Evolutionary conservation across 2,113 vertebrate species (phyloP).

Genomic region (Rhinogobius similis): DNA sequence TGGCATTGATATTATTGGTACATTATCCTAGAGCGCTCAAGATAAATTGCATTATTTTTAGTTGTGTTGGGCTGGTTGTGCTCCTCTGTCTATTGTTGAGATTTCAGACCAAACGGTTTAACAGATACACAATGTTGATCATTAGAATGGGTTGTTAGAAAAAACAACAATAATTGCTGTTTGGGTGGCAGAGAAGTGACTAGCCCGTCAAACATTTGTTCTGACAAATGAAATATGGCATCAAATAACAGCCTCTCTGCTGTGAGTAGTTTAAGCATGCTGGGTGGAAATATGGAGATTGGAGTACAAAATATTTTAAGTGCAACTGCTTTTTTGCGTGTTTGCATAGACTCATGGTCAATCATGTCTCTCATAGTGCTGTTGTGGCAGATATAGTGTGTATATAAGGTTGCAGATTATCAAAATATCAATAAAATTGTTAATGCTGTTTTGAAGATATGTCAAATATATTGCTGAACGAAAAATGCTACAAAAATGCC

Average conservation of each 20-base stretch:
- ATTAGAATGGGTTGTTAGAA: slow-evolving; percentile 34
- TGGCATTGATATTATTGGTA: slow-evolving; percentile 15
- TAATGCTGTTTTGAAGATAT: too few relatives aligned
- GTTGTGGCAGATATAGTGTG: neutral
- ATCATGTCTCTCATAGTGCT: neutral
- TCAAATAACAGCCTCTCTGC: neutral
- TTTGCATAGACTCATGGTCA: neutral
- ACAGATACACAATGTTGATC: slow-evolving; percentile 20
- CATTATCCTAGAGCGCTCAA: slow-evolving; percentile 11
- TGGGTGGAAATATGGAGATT: neutral
- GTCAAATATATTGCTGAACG: too few relatives aligned
- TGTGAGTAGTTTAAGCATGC: neutral
- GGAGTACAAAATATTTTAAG: neutral
- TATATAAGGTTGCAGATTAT: too few relatives aligned
- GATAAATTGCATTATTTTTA: slow-evolving; percentile 1
- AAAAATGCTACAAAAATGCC: too few relatives aligned
- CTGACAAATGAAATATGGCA: slow-evolving; percentile 20
- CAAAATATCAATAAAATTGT: too few relatives aligned
- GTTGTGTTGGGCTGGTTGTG: neutral
- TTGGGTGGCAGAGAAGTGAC: slow-evolving; percentile 28
- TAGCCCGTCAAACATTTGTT: slow-evolving; percentile 33
- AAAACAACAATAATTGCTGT: slow-evolving; percentile 22
- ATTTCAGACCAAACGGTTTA: slow-evolving; percentile 12
- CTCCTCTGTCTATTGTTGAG: neutral
- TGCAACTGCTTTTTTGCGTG: neutral